Evolutionary conservation across 1,140 invertebrate species (phyloP).

Genomic region (Wiebesia pumilae): DNA sequence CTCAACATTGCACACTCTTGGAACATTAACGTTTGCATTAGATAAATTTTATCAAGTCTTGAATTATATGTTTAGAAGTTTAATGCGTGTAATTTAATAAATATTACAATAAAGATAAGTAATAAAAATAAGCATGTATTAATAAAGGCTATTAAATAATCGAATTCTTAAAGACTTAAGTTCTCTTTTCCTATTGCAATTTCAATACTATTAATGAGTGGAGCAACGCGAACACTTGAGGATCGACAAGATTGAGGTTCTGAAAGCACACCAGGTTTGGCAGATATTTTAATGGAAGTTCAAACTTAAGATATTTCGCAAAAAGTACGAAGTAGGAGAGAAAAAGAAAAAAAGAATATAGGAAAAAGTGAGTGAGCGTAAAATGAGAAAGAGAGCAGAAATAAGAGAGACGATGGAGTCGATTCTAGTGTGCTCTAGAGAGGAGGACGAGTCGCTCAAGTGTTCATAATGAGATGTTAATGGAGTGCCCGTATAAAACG

Average conservation of each 20-base stretch:
- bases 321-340: background rate
- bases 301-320: slow-evolving; percentile 71
- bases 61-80: no score
- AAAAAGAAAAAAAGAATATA: background rate
- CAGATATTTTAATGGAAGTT: slow-evolving; percentile 73
- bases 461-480: slow-evolving; percentile 74
- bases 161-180: background rate
- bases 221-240: background rate
- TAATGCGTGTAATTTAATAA: no score
- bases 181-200: background rate
- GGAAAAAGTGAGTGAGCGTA: slow-evolving; percentile 15
- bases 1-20: no score
- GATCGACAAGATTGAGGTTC: slow-evolving; percentile 38
- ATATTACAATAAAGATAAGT: no score
- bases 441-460: slow-evolving; percentile 58
- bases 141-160: background rate
- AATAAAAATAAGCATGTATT: background rate
- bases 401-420: background rate
- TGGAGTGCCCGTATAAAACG: slow-evolving; percentile 69
- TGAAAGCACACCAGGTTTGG: slow-evolving; percentile 57
- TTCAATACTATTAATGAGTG: slow-evolving; percentile 37
- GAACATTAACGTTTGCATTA: no score
- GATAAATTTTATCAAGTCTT: no score
- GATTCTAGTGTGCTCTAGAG: slow-evolving; percentile 20
- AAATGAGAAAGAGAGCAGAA: slow-evolving; percentile 46